A percentile compares a stretch with the other conserved stretches of the same genome.
Conservation (phyloP, 2,888 invertebrate genomes). For the Gymnocheta viridis region DNA sequence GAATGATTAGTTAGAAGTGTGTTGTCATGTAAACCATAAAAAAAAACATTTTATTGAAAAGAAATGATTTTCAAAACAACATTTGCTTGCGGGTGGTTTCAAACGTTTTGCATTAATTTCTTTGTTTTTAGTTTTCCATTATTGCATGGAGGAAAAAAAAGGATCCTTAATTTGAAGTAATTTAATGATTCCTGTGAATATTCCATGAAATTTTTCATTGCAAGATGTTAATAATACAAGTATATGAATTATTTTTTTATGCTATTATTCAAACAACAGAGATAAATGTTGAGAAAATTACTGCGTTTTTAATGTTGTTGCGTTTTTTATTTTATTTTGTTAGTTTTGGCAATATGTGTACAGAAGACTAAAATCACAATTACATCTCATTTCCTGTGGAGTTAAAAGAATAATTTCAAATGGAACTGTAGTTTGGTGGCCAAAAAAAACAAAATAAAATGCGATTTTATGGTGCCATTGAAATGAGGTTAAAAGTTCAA, state of each 20-base stretch:
- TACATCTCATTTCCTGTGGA: conserved; percentile 64
- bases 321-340: conserved; percentile 30
- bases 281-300: conserved; percentile 63
- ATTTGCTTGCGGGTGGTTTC: conserved; percentile 60
- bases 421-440: conserved; percentile 48
- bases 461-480: conserved; percentile 58
- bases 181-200: conserved; percentile 37
- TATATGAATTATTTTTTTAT: no score
- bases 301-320: conserved; percentile 33
- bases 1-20: conserved; percentile 18
- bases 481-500: conserved; percentile 68
- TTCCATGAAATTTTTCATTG: neutral
- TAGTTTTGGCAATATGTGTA: conserved; percentile 40
- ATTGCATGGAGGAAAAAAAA: conserved; percentile 35
- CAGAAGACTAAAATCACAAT: conserved; percentile 44
- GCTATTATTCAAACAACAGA: conserved; percentile 34
- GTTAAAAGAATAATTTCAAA: conserved; percentile 54
- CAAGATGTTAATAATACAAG: conserved; percentile 43
- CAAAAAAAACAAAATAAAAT: conserved; percentile 49
- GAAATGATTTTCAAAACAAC: conserved; percentile 24
- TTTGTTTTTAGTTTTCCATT: neutral
- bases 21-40: conserved; percentile 39
- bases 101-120: conserved; percentile 15
- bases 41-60: neutral
- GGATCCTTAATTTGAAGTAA: conserved; percentile 49